Base-by-base conservation (phyloP, 1,140 invertebrate genomes). In the Littorina saxatilis region DNA sequence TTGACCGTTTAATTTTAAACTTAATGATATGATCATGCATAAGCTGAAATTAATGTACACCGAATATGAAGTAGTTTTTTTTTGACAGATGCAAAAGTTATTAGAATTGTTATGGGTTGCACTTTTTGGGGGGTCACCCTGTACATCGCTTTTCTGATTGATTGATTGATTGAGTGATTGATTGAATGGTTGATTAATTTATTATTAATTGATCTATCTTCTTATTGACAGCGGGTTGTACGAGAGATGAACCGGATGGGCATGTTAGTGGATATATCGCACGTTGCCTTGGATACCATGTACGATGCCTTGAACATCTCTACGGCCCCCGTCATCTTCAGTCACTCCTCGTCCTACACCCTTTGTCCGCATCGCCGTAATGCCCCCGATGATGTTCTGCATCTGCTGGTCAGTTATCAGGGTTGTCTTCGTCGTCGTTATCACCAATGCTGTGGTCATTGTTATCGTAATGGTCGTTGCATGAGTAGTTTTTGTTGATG, bases 321-420 rank as follows among this genome's bases (percentile, higher is more conserved):
- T 32, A 94, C 95, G 87, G 96, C 96, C n/a, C 96, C 96, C 32
- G 96, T 97, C 80, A 96, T 97, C 85, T 97, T 97, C 93, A 97
- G 96, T 73, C 96, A 97, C 91, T 97, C 96, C 32, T 96, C 96
- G 1, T 96, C 96, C 43, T 95, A 95, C 84, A 95, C 96, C 20
- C 93, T 97, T 20, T 97, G 96, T 93, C 96, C 97, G 91, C 96
- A 96, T 43, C 95, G 95, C 68, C 94, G 96, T 80, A 98, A 98
- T 92, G 96, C 97, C 40, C 96, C 96, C 63, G 96, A 97, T 90
- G 89, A 92, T 91, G 95, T 97, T 70, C 94, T 97, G 77, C 93
- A 94, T 86, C 94, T 95, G 90, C 91, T 97, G 90, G 96, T 97
- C 93, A 94, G 94, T 82, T 5, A 63, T 79, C 52, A 29, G 52